Percentiles rank a stretch among this genome's conserved stretches.
Evolutionary conservation across 1,140 invertebrate species (phyloP).

Genomic region (Ooceraea biroi): DNA sequence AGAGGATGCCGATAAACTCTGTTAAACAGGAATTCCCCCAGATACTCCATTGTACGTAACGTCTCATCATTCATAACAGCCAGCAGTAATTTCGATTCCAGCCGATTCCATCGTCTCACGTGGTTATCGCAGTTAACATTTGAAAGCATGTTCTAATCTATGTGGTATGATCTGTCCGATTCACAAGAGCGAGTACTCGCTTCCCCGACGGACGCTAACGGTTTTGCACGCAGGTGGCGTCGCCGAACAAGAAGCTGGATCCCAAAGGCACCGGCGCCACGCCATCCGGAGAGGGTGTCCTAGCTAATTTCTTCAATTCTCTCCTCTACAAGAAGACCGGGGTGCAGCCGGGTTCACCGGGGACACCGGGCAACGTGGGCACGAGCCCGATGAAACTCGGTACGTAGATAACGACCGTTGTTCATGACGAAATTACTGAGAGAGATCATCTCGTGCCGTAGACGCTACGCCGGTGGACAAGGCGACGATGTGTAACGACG

Average conservation of each 20-base stretch:
- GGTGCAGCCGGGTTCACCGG: constrained; percentile 85
- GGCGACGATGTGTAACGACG: constrained; percentile 93
- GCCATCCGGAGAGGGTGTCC: constrained; percentile 95
- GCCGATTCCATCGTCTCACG: constrained; percentile 59
- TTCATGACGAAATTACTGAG: neutral
- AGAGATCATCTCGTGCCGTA: constrained; percentile 66
- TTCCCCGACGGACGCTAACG: constrained; percentile 50
- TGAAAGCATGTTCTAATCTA: constrained; percentile 79
- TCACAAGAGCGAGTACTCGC: neutral
- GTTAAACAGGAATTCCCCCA: constrained; percentile 1
- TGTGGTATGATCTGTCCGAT: constrained; percentile 75
- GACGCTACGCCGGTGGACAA: constrained; percentile 87
- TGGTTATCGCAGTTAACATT: constrained; percentile 66
- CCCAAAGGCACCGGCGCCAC: constrained; percentile 85
- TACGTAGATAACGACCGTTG: constrained; percentile 58
- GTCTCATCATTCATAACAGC: constrained; percentile 31
- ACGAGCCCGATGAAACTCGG: constrained; percentile 82
- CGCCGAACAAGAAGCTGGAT: constrained; percentile 85
- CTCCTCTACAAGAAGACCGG: constrained; percentile 97
- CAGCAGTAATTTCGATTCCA: constrained; percentile 51
- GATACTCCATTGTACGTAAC: neutral
- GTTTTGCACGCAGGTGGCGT: constrained; percentile 80
- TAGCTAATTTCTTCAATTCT: constrained; percentile 99
- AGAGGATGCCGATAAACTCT: neutral
- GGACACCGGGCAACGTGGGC: constrained; percentile 82